Evolutionary conservation across 2,888 invertebrate genomes (phyloP), one percentile per base, ranked within the genome.

Genomic region (Fragum sueziense): DNA sequence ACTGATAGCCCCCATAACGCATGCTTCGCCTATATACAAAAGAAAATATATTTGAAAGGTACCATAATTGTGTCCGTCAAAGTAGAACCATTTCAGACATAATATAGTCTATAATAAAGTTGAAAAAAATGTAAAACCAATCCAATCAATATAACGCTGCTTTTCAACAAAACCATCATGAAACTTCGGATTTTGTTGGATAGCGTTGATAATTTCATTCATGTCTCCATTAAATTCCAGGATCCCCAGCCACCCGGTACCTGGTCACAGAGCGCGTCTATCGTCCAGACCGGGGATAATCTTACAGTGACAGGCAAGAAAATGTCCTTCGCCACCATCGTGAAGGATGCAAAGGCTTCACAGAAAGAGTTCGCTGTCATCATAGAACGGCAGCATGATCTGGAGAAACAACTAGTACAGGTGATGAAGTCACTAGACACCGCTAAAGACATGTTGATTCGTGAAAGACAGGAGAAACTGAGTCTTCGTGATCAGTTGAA

Each of bases 381-480:
- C 22, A 79, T 87, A 14, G 84, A 86, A 47, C 67, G 85, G 25
- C 87, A 87, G 52, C 79, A 85, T 6, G 87, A 87, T 70, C 74
- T 87, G 27, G 87, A 87, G 62, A 84, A 84, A 59, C 87, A 87
- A 37, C 74, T 87, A 3, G 73, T 80, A 14, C 86, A 87, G 22
- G 87, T 87, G 14, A 85, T 87, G 86, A 85, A 82, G 65, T 85
- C 87, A 9, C 70, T 87, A n/a, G 86, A 87, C 59, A 79, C 71
- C 11, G 87, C 87, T n/a, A 87, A 84, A 70, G 86, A 87, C 59
- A 85, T 86, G 73, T 57, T 87, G 25, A 85, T 86, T 65, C 79
- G 83, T 20, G 87, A 87, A 69, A 68, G 86, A 54, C 85, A 87
- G 34, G 87, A 87, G 65, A 87, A 87, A 57, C 65, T 84, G 7